Conservation (phyloP, 1,140 invertebrate genomes). For the Tetramorium parvispinum region DNA sequence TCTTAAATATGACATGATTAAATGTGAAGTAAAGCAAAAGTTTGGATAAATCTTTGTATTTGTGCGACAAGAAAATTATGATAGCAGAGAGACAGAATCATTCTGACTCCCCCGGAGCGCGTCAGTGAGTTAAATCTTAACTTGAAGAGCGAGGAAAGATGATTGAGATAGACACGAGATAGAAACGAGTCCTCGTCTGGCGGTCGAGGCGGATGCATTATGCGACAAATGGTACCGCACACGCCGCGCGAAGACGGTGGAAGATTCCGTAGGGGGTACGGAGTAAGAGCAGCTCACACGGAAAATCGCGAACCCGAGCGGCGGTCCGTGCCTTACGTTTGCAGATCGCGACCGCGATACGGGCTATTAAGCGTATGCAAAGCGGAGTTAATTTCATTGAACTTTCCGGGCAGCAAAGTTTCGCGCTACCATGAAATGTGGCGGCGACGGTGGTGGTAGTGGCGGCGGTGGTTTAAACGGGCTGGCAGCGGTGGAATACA, state of each 20-base stretch:
- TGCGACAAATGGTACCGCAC: constrained; percentile 1
- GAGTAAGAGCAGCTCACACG: constrained; percentile 19
- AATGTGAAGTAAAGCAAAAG: not conserved
- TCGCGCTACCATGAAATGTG: constrained; percentile 75
- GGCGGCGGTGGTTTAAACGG: constrained; percentile 68
- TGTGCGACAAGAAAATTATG: not conserved
- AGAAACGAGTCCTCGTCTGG: not conserved
- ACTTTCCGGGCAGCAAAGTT: constrained; percentile 80
- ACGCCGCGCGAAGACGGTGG: not conserved
- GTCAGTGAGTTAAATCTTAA: not conserved
- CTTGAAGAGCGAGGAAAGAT: not conserved
- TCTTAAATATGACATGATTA: not conserved
- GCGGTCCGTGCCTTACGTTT: constrained; percentile 40
- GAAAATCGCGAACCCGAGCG: constrained; percentile 52
- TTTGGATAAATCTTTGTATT: not conserved
- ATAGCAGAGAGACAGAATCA: not conserved
- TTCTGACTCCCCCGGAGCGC: not conserved
- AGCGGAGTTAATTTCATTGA: constrained; percentile 83
- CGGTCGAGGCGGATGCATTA: constrained; percentile 11
- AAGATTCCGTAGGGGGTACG: not conserved
- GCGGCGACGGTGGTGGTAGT: not conserved
- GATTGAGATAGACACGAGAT: not conserved
- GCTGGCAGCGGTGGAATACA: constrained; percentile 75
- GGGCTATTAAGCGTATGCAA: constrained; percentile 81
- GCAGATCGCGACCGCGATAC: constrained; percentile 69